A percentile compares a stretch with the other conserved stretches of the same genome.
These are phyloP conservation scores for Melopsittacus undulatus DNA, from an alignment of 2,797 vertebrate genomes.

Conservation along the genomic window DNA sequence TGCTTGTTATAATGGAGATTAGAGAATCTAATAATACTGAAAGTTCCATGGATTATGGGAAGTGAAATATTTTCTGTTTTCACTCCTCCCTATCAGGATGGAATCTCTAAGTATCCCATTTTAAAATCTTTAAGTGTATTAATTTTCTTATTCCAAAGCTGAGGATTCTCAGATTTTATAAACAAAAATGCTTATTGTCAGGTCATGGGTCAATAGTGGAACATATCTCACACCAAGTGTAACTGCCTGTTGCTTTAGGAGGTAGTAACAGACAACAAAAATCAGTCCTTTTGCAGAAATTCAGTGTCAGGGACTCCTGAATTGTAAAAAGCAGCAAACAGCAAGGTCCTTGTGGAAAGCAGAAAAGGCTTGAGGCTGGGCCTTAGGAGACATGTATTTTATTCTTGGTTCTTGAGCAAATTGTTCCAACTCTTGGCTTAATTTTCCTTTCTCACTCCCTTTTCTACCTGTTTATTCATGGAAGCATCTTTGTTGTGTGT, in stretches of 20 bases:
- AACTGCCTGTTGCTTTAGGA: background rate
- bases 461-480: background rate
- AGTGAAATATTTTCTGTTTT: constrained; percentile 2
- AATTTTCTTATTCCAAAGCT: background rate
- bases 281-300: background rate
- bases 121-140: background rate
- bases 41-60: background rate
- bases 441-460: background rate
- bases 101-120: background rate
- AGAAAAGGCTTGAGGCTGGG: background rate
- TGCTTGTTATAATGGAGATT: background rate
- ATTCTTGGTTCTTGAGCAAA: background rate
- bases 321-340: background rate
- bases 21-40: background rate
- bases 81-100: background rate
- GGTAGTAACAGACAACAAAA: background rate
- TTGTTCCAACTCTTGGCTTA: background rate
- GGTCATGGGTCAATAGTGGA: background rate
- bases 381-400: background rate
- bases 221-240: background rate
- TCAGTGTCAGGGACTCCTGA: background rate
- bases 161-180: background rate
- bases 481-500: background rate
- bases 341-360: background rate
- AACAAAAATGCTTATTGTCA: background rate